A percentile compares a stretch with the other conserved stretches of the same genome.
Evolutionary conservation across 2,113 vertebrate genomes (phyloP).

Genomic region (Zosterops hypoxanthus): DNA sequence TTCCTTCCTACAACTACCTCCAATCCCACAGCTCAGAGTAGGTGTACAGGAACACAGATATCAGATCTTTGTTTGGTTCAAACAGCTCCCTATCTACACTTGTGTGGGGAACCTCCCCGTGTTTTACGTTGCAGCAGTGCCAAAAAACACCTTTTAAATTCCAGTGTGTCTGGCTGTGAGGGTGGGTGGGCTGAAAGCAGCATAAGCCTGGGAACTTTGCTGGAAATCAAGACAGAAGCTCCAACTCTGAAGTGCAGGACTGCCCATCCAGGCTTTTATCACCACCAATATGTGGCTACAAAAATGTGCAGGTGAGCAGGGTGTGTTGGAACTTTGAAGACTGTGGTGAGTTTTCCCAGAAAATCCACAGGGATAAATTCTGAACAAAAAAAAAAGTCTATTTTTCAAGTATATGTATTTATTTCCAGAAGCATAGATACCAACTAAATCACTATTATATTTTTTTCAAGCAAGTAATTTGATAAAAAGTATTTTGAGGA

Average conservation of each 20-base stretch:
- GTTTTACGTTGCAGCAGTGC: not conserved
- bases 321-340: not conserved
- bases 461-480: not conserved
- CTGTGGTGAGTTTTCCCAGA: not conserved
- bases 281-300: not conserved
- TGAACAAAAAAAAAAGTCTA: not conserved
- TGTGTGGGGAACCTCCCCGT: rapidly evolving
- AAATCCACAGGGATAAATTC: not conserved
- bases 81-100: not conserved
- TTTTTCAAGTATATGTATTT: not conserved
- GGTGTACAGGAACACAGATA: not conserved
- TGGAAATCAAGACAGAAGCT: not conserved
- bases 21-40: not conserved
- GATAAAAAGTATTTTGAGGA: not conserved
- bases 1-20: not conserved
- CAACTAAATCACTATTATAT: not conserved
- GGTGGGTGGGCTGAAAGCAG: not conserved
- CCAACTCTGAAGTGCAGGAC: not conserved
- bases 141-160: not conserved
- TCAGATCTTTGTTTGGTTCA: not conserved
- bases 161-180: not conserved
- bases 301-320: not conserved
- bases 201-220: not conserved
- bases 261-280: not conserved
- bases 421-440: not conserved